Evolutionary conservation across 2,888 invertebrate genomes (phyloP).

Genomic region (Drosophila rellima): DNA sequence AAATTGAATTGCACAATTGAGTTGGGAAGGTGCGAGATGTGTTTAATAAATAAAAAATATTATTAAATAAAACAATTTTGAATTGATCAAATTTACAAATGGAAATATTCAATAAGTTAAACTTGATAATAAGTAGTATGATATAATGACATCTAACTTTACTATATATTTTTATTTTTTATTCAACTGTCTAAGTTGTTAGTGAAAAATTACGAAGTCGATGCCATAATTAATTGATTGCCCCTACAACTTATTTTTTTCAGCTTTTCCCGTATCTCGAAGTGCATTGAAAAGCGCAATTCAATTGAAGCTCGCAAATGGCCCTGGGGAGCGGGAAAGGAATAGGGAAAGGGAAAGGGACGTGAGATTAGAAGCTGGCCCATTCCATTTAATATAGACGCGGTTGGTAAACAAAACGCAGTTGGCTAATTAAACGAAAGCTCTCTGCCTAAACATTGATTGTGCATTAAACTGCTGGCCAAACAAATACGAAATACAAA

Average conservation of each 20-base stretch:
- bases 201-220: conserved; percentile 40
- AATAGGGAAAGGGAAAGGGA: conserved; percentile 1
- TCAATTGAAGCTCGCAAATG: conserved; percentile 29
- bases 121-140: no score
- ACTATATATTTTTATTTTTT: no score
- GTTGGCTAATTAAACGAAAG: conserved; percentile 73
- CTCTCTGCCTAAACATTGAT: conserved; percentile 67
- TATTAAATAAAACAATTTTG: background rate
- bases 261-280: conserved; percentile 39
- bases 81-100: no score
- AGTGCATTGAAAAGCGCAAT: conserved; percentile 49
- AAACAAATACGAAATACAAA: conserved; percentile 39
- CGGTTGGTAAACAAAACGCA: conserved; percentile 51
- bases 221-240: conserved; percentile 67
- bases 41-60: no score
- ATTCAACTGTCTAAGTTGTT: conserved; percentile 1
- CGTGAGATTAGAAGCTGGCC: conserved; percentile 2
- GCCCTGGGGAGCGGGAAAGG: conserved; percentile 34
- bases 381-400: conserved; percentile 18
- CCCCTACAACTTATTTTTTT: conserved; percentile 35
- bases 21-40: no score
- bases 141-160: no score
- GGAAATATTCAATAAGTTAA: no score
- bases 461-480: conserved; percentile 72
- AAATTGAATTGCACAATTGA: conserved; percentile 20